A percentile compares a stretch with the other conserved stretches of the same genome.
Conservation (phyloP, 1,140 invertebrate genomes). For the Aleiodes sp. region DNA sequence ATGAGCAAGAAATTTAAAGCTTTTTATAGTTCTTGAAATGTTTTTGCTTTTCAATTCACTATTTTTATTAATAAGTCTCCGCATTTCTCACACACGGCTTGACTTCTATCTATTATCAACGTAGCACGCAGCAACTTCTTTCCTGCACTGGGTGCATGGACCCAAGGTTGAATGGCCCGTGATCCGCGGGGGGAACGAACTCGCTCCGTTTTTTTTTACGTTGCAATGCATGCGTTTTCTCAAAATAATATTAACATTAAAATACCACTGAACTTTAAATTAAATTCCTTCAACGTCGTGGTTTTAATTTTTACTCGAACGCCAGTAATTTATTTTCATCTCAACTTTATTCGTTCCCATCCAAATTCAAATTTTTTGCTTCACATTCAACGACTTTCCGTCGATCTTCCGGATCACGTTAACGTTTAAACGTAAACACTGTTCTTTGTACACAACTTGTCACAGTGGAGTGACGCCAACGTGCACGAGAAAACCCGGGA, state of each 20-base stretch:
- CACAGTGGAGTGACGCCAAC: constrained; percentile 16
- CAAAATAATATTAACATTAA: no score
- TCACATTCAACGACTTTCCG: no score
- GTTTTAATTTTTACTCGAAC: not conserved
- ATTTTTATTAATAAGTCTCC: no score
- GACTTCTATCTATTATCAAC: not conserved
- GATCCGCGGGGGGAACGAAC: constrained; percentile 32
- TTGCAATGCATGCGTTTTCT: not conserved
- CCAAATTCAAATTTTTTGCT: no score
- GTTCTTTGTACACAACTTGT: not conserved
- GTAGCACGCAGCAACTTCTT: not conserved
- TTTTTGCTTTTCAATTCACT: no score
- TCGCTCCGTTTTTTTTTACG: constrained; percentile 7
- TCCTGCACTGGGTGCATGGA: constrained; percentile 24
- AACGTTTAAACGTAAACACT: no score
- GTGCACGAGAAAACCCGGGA: not conserved
- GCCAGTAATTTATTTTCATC: no score
- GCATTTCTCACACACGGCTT: not conserved
- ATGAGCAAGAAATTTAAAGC: not conserved
- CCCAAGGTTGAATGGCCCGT: constrained; percentile 31
- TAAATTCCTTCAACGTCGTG: no score
- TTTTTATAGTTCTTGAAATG: not conserved
- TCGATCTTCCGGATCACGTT: no score
- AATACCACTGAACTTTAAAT: no score
- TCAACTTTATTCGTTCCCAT: no score